Evolutionary conservation across 1,140 invertebrate genomes (phyloP), one percentile per base, ranked within the genome.

Genomic region (Tetragonula clypearis): DNA sequence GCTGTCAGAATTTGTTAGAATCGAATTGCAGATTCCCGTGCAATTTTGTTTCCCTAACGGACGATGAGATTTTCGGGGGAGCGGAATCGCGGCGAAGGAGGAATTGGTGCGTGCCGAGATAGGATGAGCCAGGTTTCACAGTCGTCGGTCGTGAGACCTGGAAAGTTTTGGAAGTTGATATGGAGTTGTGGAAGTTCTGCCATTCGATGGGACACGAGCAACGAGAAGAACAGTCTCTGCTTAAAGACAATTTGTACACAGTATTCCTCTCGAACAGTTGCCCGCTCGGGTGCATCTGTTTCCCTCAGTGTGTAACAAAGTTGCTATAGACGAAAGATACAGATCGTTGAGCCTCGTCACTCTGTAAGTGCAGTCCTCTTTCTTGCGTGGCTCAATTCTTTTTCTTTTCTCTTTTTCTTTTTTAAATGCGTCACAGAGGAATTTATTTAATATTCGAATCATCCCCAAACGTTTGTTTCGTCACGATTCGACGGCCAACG

Each of bases 91-190:
- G 15, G n/a, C 11, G 41, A 66, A 77, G n/a, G 65, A 69, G 82
- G 74, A 83, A 83, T 41, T 83, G 82, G 82, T 83, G 82, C 75
- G 65, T 83, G 82, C 58, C 15, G 71, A 83, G 82, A 83, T 83
- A 83, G 74, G 35, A 53, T 58, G 75, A 82, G 68, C 49, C 53
- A 56, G 80, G 49, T 73, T 56, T 68, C 60, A 30, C 21, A 68
- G 49, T 60, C n/a, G 75, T 60, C 62, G 60, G 49, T 75, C 53
- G 53, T 35, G 30, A 69, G 65, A 19, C 65, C 41, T 30, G 35
- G 41, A 8, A 23, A 55, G 69, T 19, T 83, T 78, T 30, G 55
- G 17, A 78, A 77, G 35, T 68, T 53, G 65, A 58, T 58, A 69
- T 14, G 35, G 14, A 83, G 23, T 78, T 78, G 65, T 26, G 3